phyloP scores from a whole-genome alignment of 2,888 invertebrate genomes.

The Formica aserva region DNA sequence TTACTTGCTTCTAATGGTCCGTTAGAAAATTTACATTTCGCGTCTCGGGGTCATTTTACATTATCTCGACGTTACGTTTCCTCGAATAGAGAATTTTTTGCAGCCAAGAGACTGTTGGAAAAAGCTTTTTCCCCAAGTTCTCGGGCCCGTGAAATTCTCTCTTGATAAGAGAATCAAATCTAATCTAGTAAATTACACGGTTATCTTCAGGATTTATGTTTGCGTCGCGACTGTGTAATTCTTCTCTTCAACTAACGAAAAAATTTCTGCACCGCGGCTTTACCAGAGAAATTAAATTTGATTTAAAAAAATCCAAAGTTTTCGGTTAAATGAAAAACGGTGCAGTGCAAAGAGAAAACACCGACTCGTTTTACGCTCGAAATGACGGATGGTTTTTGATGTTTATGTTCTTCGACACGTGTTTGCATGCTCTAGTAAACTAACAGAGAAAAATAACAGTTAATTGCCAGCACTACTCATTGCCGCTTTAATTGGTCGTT shows the following conservation, averaged over 20 bases:
- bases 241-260: conserved; percentile 6
- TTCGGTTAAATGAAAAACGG: background rate
- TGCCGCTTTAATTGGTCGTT: conserved; percentile 4
- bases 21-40: conserved; percentile 4
- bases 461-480: background rate
- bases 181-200: conserved; percentile 21
- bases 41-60: background rate
- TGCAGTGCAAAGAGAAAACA: background rate
- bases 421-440: background rate
- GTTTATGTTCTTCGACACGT: background rate
- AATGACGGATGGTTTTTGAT: background rate
- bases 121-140: background rate
- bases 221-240: background rate
- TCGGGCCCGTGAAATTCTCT: background rate
- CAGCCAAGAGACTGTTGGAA: background rate
- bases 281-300: background rate
- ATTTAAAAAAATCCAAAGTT: background rate
- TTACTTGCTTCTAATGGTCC: background rate
- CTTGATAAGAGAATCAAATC: conserved; percentile 17
- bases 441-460: background rate
- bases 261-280: background rate
- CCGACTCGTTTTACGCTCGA: background rate
- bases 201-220: conserved; percentile 27
- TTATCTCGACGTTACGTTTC: background rate
- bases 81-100: background rate